Base-by-base conservation (phyloP, 1,140 invertebrate genomes). In the Holotrichia oblita region DNA sequence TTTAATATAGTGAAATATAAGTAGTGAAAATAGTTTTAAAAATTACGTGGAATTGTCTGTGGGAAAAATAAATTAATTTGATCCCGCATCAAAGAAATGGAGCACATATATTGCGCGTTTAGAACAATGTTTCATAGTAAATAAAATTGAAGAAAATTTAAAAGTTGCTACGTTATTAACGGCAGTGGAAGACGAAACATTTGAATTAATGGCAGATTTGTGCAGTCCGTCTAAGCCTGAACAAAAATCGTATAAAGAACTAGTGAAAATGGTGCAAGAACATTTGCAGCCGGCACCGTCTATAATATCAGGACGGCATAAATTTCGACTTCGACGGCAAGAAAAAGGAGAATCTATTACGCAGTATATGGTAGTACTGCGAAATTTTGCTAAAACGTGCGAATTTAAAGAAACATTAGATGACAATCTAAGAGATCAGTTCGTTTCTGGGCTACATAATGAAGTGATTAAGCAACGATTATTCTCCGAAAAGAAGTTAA, bases 381-480 rank as follows among this genome's bases (percentile, higher is more conserved):
- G 27, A 34, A 34, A 34, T 34, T n/a, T 48, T 8, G 44, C 44
- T 8, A 48, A 48, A 48, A 0, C 10, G 10, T 48, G 44, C 10
- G 44, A n/a, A 9, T 48, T 48, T 9, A n/a, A 48, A 48, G 41
- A 48, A 48, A 48, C 10, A 10, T 48, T 48, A 1, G 44, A 9
- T 48, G 44, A 48, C 44, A 69, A 69, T 34, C 12, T 69, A 69
- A 22, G 61, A 10, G 61, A 69, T 22, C 61, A 22, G 12, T 34
- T 69, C 6, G 48, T 55, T 2, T 69, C 20, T 34, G 14, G 61
- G 2, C 20, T 69, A 10, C 17, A 34, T 10, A 69, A 69, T 22
- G 61, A 69, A 69, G 17, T 69, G 12, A 69, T 20, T 69, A 69
- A 69, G 17, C 61, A 22, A 22, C 6, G 61, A 12, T 22, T 69